Conservation (phyloP, 1,140 invertebrate species). For the Bombus pyrosoma region DNA sequence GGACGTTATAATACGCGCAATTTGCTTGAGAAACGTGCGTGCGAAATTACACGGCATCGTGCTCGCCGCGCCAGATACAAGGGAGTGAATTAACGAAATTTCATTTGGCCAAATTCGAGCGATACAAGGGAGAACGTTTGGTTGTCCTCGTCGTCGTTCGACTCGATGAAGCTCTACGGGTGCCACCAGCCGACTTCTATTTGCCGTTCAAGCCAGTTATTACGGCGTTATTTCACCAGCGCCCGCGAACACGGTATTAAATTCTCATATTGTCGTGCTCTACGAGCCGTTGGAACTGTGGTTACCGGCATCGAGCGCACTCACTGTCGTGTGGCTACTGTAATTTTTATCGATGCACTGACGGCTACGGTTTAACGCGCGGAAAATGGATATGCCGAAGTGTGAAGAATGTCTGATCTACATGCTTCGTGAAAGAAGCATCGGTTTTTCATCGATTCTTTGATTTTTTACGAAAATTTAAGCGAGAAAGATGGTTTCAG, state of each 20-base stretch:
- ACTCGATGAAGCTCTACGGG: slow-evolving; percentile 40
- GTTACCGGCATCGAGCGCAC: slow-evolving; percentile 31
- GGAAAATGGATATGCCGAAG: slow-evolving; percentile 10
- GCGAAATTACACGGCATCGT: slow-evolving; percentile 50
- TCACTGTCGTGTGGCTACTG: slow-evolving; percentile 28
- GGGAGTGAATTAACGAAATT: slow-evolving; percentile 66
- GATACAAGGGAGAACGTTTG: slow-evolving; percentile 32
- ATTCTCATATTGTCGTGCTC: slow-evolving; percentile 68
- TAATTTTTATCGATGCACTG: slow-evolving; percentile 65
- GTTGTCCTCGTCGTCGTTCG: background rate
- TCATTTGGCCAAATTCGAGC: slow-evolving; percentile 55
- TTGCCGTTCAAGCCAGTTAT: slow-evolving; percentile 64
- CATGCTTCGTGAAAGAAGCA: too few relatives aligned
- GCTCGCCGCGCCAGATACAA: background rate
- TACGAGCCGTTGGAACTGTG: slow-evolving; percentile 51
- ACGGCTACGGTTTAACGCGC: slow-evolving; percentile 32
- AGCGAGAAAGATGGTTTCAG: too few relatives aligned
- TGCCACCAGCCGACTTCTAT: slow-evolving; percentile 49
- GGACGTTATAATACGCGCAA: slow-evolving; percentile 61
- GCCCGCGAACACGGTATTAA: slow-evolving; percentile 62
- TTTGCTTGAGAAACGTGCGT: slow-evolving; percentile 63
- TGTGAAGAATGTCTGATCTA: background rate
- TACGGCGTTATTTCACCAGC: slow-evolving; percentile 66
- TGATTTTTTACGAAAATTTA: too few relatives aligned
- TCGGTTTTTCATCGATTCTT: background rate